Base-by-base conservation (phyloP, 2,797 vertebrate genomes). In the Cottoperca gobio region DNA sequence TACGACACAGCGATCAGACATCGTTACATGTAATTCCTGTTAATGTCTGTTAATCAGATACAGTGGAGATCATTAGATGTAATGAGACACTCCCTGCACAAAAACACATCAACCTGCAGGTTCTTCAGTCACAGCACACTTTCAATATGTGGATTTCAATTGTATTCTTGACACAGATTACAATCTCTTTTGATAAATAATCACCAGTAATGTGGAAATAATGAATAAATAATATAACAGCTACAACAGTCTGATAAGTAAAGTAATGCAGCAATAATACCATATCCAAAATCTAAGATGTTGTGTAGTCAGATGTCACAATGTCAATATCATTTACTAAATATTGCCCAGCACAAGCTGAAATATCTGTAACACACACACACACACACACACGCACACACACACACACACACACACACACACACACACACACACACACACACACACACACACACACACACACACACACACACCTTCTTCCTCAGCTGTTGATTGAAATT, bases 31-130 rank as follows among this genome's bases (percentile, higher is more conserved):
- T 86, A 83, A 91, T 87, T 89, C 72, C 76, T 85, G 79, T 83
- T 86, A 85, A 88, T 91, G 86, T 83, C 63, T 86, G 86, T 88
- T 92, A 90, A 92, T 92, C 83, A 67, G 87, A 88, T 91, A 84
- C 79, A 86, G 82, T 74, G 57, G 75, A 86, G 76, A 79, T 90
- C 76, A 85, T 91, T 91, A 88, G 77, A 73, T 68, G 83, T 78
- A 91, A 93, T 69, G 45, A 85, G 86, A 91, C 86, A 76, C 89
- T 90, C 85, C 80, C 84, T 85, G 58, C 86, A 63, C 74, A 65
- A 66, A 50, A 68, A 69, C 80, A 86, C 83, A 90, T 91, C 88
- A 91, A 91, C 86, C 84, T 89, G 78, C 9, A 82, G 86, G 77
- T 86, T 83, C 73, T 79, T 82, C 60, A 78, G 86, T 84, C 82